Conservation (phyloP, 2,888 invertebrate genomes). For the Drosophila aldrichi region DNA sequence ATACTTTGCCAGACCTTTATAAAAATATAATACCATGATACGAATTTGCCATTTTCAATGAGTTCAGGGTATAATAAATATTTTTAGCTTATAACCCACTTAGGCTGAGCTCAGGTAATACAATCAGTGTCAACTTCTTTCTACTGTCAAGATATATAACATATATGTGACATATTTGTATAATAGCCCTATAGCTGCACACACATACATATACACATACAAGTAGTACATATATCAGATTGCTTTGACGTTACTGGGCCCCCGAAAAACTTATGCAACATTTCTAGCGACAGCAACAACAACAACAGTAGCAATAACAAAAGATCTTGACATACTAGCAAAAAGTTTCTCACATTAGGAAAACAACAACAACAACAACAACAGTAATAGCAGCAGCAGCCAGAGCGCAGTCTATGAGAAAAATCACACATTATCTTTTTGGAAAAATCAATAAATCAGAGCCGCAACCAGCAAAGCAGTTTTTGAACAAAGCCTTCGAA, state of each 20-base stretch:
- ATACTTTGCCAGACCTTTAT: too few relatives aligned
- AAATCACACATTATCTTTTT: constrained; percentile 83
- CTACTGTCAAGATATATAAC: not conserved
- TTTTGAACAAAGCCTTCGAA: constrained; percentile 58
- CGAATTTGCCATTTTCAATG: too few relatives aligned
- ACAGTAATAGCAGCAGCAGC: constrained; percentile 19
- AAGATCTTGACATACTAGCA: constrained; percentile 67
- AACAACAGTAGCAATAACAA: constrained; percentile 35
- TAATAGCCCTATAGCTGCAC: not conserved
- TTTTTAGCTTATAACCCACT: not conserved
- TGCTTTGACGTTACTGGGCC: constrained; percentile 12
- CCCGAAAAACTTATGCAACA: constrained; percentile 59
- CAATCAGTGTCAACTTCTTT: not conserved
- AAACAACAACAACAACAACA: constrained; percentile 38
- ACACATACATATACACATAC: not conserved
- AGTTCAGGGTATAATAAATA: too few relatives aligned
- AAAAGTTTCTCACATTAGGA: constrained; percentile 77
- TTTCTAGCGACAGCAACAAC: constrained; percentile 13
- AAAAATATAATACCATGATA: too few relatives aligned
- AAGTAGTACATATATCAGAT: constrained; percentile 6
- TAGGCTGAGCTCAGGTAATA: not conserved
- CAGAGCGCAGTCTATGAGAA: constrained; percentile 74
- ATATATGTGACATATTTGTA: constrained; percentile 5
- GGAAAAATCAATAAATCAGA: constrained; percentile 82
- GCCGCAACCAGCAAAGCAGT: constrained; percentile 41